Percentiles rank a stretch among this genome's conserved stretches.
Conservation (phyloP, 2,888 invertebrate genomes). For the Esperia sulphurella region DNA sequence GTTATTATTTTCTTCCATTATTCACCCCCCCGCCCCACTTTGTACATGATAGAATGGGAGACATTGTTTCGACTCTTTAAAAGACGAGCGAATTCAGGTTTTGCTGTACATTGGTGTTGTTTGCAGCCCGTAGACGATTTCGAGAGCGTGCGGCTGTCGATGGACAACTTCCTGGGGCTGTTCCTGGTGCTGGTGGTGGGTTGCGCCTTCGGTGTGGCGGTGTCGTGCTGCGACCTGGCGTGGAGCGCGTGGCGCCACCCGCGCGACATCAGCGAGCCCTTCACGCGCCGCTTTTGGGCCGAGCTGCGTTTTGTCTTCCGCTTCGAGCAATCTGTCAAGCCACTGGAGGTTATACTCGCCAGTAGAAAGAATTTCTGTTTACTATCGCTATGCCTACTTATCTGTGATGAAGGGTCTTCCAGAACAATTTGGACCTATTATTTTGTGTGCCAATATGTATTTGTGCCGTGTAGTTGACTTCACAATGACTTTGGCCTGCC, state of each 20-base stretch:
- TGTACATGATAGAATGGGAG: too few relatives aligned
- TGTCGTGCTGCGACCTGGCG: conserved; percentile 82
- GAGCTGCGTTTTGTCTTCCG: conserved; percentile 66
- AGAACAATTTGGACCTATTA: too few relatives aligned
- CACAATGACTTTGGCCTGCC: too few relatives aligned
- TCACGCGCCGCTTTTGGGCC: conserved; percentile 38
- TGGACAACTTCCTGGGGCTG: conserved; percentile 89
- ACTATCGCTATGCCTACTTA: too few relatives aligned
- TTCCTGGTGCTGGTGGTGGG: conserved; percentile 87
- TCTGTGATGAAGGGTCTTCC: too few relatives aligned
- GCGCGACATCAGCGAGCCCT: conserved; percentile 21
- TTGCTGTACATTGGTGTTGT: neutral
- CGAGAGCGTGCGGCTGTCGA: conserved; percentile 62
- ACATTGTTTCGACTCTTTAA: too few relatives aligned
- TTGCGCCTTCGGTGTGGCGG: conserved; percentile 80
- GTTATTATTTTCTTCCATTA: too few relatives aligned
- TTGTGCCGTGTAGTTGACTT: too few relatives aligned
- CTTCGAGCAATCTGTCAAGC: conserved; percentile 58
- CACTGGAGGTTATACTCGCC: conserved; percentile 35
- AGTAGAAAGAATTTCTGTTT: too few relatives aligned
- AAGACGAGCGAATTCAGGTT: too few relatives aligned
- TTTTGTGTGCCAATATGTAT: too few relatives aligned
- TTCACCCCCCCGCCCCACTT: too few relatives aligned
- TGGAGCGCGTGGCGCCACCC: conserved; percentile 43
- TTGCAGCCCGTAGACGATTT: conserved; percentile 46